These are phyloP conservation scores for Rhabdornis inornatus DNA, from an alignment of 2,113 vertebrate genomes.

Conservation along the genomic window DNA sequence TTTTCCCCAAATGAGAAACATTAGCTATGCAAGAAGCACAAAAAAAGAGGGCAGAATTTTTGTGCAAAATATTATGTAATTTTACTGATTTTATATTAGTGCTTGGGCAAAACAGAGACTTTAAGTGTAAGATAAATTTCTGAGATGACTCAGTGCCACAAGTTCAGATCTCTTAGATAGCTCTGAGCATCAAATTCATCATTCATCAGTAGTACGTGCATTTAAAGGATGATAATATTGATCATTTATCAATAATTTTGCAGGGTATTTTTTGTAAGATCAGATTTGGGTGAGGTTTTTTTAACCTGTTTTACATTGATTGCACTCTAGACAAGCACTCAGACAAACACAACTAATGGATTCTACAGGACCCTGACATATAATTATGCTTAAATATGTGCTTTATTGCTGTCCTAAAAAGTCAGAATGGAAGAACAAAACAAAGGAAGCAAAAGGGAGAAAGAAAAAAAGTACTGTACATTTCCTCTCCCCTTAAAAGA, in stretches of 20 bases:
- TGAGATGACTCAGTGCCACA: background rate
- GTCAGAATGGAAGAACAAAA: background rate
- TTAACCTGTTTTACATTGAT: background rate
- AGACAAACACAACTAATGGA: background rate
- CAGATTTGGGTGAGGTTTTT: rapidly evolving
- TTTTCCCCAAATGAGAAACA: background rate
- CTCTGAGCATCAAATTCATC: background rate
- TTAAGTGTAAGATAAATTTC: background rate
- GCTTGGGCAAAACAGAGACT: background rate
- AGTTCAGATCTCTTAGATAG: background rate
- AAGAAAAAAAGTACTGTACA: background rate
- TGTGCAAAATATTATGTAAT: background rate
- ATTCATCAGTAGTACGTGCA: background rate
- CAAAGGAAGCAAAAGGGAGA: background rate
- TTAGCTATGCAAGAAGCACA: background rate
- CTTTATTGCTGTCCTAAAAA: background rate
- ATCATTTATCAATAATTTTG: background rate
- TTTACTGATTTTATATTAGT: background rate
- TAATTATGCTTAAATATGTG: background rate
- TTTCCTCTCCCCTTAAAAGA: background rate
- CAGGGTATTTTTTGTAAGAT: background rate
- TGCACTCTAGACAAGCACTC: background rate
- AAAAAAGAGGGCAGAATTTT: background rate
- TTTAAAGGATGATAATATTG: background rate
- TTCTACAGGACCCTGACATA: background rate